Evolutionary conservation across 2,113 vertebrate genomes (phyloP).

Genomic region (Scartelaos histophorus): DNA sequence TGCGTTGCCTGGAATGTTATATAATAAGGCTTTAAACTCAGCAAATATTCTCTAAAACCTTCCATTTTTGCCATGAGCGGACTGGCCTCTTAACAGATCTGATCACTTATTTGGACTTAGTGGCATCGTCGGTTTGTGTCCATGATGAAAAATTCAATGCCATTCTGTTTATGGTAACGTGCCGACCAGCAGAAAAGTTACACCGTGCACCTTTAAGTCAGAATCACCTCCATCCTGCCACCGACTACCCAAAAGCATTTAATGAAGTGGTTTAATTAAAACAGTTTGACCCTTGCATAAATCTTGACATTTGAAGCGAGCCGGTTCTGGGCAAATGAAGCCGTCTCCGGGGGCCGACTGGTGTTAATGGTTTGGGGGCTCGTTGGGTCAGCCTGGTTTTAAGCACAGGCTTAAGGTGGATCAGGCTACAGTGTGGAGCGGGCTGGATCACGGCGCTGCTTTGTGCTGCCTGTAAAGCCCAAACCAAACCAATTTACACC

Average conservation of each 20-base stretch:
- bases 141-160: too few species aligned
- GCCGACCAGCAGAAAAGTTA: too few species aligned
- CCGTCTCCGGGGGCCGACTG: slow-evolving; percentile 15
- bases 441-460: slow-evolving; percentile 51
- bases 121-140: too few species aligned
- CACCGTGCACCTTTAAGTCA: too few species aligned
- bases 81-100: too few species aligned
- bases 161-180: too few species aligned
- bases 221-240: not conserved
- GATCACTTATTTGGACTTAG: too few species aligned
- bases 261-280: not conserved
- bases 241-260: not conserved
- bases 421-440: slow-evolving; percentile 38
- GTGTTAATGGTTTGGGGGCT: slow-evolving; percentile 22
- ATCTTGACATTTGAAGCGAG: not conserved
- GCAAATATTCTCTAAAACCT: too few species aligned
- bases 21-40: too few species aligned
- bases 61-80: too few species aligned
- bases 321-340: not conserved
- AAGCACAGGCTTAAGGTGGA: slow-evolving; percentile 45
- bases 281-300: not conserved
- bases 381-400: slow-evolving; percentile 27
- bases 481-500: slow-evolving; percentile 51
- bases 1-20: too few species aligned
- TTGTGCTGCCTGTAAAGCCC: slow-evolving; percentile 44